Evolutionary conservation across 2,888 invertebrate species (phyloP).

Genomic region (Xestia rhomboidea): DNA sequence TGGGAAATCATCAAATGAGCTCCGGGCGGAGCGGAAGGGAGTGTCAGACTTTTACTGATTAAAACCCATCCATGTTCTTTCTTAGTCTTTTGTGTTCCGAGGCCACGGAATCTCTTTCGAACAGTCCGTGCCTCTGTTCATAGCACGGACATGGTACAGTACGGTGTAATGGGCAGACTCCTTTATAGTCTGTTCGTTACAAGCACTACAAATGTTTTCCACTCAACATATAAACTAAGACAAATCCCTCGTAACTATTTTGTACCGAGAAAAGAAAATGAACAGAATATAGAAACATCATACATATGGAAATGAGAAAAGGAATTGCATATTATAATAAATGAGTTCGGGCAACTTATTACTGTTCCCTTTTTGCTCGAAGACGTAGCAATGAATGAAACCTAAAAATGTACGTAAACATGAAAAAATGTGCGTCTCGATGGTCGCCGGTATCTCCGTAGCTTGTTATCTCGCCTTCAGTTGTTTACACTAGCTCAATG

Average conservation of each 20-base stretch:
- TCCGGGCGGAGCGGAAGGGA: no score
- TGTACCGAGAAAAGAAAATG: slow-evolving; percentile 49
- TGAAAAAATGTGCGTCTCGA: slow-evolving; percentile 57
- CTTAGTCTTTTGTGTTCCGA: no score
- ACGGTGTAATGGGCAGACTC: not conserved
- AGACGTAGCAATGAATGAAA: slow-evolving; percentile 57
- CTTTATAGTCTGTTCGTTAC: slow-evolving; percentile 14
- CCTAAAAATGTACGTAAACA: slow-evolving; percentile 47
- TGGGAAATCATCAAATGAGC: no score
- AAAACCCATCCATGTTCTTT: no score
- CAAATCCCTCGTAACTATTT: slow-evolving; percentile 47
- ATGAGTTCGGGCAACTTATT: slow-evolving; percentile 53
- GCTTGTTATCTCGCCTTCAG: slow-evolving; percentile 77
- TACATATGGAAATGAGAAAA: slow-evolving; percentile 54
- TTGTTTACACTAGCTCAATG: slow-evolving; percentile 79
- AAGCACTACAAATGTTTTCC: slow-evolving; percentile 27
- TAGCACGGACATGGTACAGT: not conserved
- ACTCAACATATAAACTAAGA: slow-evolving; percentile 41
- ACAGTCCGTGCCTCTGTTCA: no score
- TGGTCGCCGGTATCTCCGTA: slow-evolving; percentile 67
- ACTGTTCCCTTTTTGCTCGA: slow-evolving; percentile 31
- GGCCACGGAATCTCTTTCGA: no score
- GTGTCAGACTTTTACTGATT: no score
- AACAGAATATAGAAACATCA: slow-evolving; percentile 62
- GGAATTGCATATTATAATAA: slow-evolving; percentile 51